Evolutionary conservation across 2,888 invertebrate genomes (phyloP), one percentile per base, ranked within the genome.

Genomic region (Ornithoptera priamus): DNA sequence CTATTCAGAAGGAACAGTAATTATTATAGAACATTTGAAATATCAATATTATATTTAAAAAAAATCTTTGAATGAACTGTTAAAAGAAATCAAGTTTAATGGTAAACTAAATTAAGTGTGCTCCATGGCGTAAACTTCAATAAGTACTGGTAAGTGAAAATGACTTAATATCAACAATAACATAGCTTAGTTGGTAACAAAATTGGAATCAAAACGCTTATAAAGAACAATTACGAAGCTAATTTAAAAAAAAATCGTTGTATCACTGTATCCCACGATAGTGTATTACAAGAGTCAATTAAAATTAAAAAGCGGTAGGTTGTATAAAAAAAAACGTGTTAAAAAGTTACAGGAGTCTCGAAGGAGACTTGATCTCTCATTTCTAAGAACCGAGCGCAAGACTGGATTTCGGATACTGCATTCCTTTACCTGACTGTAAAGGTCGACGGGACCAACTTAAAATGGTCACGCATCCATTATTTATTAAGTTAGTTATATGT

Each of bases 381-480:
- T 77, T 79, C 78, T 70, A 69, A 72, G 77, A 78, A 78, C 65
- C 67, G 62, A 56, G 61, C 70, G 64, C 72, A 63, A 70, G 75
- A 75, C 75, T 73, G 75, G 76, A 75, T 74, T 75, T 76, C 64
- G 76, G 76, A 63, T 22, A 39, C 63, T n/a, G 53, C 70, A 70
- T 70, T 70, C 70, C 70, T 59, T 63, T 67, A 63, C 63, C 66
- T 70, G 70, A 5, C 60, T 63, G 59, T 63, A 62, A 57, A 62
- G 58, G 62, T 65, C 62, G 64, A 63, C 50, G 63, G 46, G 68
- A 39, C 53, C 68, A 63, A 59, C 36, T 12, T 64, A 68, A 64
- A 68, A 22, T 68, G 68, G 63, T 22, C 68, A 60, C n/a, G 12
- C 59, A 50, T 68, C 59, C 30, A 53, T 60, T 60, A 64, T 59